Evolutionary conservation across 1,140 invertebrate genomes (phyloP), one percentile per base, ranked within the genome.

Genomic region (Dolichoris vasculosae): DNA sequence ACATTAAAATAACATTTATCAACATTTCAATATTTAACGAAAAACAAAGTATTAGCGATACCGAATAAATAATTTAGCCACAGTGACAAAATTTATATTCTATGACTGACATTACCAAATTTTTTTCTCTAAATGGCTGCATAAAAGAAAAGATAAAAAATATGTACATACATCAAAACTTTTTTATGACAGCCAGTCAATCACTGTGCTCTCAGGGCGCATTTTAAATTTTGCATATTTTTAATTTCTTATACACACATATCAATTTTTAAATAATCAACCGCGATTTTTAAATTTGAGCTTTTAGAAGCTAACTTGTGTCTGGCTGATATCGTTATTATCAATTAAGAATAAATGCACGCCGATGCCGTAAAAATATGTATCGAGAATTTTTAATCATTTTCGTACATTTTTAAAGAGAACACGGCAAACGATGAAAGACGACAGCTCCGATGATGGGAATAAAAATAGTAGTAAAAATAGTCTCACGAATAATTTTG

Each of bases 91-190:
- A 85, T 80, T 75, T 81, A 30, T 85, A 85, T 85, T 82, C 79
- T 48, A 77, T 76, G 73, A 67, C 38, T 82, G 55, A 82, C 35
- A 82, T 82, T 85, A 82, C 79, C 71, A 38, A 80, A 81, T 81
- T 85, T 85, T 85, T 82, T 85, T 77, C 71, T 82, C 55, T 20
- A 69, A 82, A 67, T 82, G 15, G 48, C 11, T 82, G 55, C 40
- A 82, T 77, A 67, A 76, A 81, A 81, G 79, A 48, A 67, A 82
- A 85, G 51, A 67, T 55, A 35, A 81, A 80, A 85, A 64, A 82
- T 81, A 81, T 82, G 77, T 85, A 80, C 78, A 85, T 85, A 67
- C 38, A 85, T 85, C 84, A 85, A 77, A 81, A 82, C 55, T 85
- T 85, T 80, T 84, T 82, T 82, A 51, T 76, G 79, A 82, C 84